phyloP scores from a whole-genome alignment of 2,888 invertebrate genomes.

The Eilema caniola region DNA sequence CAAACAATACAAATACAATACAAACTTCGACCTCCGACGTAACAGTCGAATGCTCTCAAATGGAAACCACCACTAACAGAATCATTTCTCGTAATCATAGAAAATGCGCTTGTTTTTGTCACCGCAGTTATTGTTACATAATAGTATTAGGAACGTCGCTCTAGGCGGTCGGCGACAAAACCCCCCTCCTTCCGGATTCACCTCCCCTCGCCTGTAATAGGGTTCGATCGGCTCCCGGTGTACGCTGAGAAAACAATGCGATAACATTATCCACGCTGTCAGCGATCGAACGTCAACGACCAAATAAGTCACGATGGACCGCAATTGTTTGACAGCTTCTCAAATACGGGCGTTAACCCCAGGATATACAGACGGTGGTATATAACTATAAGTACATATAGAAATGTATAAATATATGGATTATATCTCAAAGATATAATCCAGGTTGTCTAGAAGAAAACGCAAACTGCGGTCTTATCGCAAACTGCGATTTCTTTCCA shows the following conservation, averaged over 20 bases:
- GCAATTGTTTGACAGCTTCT: constrained; percentile 57
- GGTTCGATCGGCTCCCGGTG: constrained; percentile 51
- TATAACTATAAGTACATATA: neutral
- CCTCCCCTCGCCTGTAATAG: neutral
- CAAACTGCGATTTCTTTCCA: too few relatives aligned
- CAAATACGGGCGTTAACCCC: constrained; percentile 62
- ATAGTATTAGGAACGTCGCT: constrained; percentile 72
- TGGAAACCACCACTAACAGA: neutral
- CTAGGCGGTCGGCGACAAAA: constrained; percentile 67
- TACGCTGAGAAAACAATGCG: constrained; percentile 64
- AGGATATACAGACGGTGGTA: constrained; percentile 27
- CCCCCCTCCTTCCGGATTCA: constrained; percentile 29
- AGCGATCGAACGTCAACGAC: constrained; percentile 58
- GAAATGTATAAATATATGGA: too few relatives aligned
- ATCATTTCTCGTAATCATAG: constrained; percentile 62
- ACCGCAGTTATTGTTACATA: constrained; percentile 72
- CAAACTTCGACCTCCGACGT: neutral
- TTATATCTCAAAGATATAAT: too few relatives aligned
- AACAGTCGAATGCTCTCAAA: neutral
- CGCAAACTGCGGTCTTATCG: too few relatives aligned
- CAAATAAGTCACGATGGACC: constrained; percentile 65
- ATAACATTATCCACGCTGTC: constrained; percentile 73
- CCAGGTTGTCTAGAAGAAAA: too few relatives aligned
- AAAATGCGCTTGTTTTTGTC: constrained; percentile 64
- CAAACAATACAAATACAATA: too few relatives aligned